phyloP scores from a whole-genome alignment of 35 echinoderm and acorn worm species.

The Acanthaster planci region DNA sequence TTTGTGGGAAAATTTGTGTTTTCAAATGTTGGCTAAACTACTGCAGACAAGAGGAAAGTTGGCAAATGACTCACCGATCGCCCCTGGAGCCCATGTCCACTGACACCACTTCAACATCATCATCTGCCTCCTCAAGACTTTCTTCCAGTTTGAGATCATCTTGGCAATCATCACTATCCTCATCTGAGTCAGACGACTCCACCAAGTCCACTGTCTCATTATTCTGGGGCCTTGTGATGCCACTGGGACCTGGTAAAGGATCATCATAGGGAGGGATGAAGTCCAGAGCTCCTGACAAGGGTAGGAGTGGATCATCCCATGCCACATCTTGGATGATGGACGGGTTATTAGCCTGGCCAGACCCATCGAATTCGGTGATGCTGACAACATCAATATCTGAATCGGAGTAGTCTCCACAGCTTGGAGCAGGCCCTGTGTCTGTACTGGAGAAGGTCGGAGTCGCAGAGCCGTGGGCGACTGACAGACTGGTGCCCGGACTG shows the following conservation, averaged over 20 bases:
- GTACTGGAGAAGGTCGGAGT: constrained; percentile 54
- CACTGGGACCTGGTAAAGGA: constrained; percentile 26
- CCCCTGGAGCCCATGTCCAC: not conserved
- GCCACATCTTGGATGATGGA: not conserved
- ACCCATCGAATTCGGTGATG: constrained; percentile 29
- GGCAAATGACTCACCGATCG: not conserved
- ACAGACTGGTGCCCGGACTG: constrained; percentile 48
- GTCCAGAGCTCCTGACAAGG: constrained; percentile 19
- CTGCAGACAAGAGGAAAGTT: no score
- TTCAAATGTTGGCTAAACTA: no score
- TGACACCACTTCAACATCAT: constrained; percentile 57
- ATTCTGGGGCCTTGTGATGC: constrained; percentile 2
- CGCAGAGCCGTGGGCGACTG: constrained; percentile 41
- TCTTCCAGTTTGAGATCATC: constrained; percentile 21
- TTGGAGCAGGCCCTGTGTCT: constrained; percentile 39
- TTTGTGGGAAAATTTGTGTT: no score
- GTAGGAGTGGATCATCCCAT: not conserved
- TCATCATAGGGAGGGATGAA: constrained; percentile 35
- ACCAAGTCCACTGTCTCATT: constrained; percentile 15
- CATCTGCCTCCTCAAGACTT: constrained; percentile 25
- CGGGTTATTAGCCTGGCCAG: constrained; percentile 10
- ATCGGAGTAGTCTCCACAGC: constrained; percentile 46
- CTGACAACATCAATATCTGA: constrained; percentile 64
- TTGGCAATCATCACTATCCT: not conserved
- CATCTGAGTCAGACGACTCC: not conserved